Percentiles rank a stretch among this genome's conserved stretches.
Conservation (phyloP, 2,113 vertebrate genomes). For the Polypterus senegalus region DNA sequence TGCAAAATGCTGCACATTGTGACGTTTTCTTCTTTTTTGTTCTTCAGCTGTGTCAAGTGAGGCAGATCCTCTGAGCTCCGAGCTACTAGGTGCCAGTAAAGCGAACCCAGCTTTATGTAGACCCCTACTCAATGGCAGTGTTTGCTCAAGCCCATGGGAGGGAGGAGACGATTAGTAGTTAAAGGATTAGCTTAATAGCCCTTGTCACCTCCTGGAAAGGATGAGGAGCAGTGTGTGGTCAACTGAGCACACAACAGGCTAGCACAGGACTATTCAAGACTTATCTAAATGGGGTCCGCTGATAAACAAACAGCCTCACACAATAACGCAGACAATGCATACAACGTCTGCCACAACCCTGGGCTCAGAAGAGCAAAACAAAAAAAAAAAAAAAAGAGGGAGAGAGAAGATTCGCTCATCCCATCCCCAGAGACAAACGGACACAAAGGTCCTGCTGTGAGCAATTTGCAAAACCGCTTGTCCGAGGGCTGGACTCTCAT, state of each 20-base stretch:
- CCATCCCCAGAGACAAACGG: constrained; percentile 26
- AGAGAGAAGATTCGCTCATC: not conserved
- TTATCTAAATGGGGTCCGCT: constrained; percentile 27
- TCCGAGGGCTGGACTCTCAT: constrained; percentile 43
- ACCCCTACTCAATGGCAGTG: constrained; percentile 27
- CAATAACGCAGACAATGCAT: constrained; percentile 31
- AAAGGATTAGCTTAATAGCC: constrained; percentile 70
- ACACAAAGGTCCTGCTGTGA: constrained; percentile 39
- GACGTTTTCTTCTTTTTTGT: constrained; percentile 1
- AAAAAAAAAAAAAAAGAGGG: too few relatives aligned
- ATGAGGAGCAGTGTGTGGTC: constrained; percentile 31
- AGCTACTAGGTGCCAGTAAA: constrained; percentile 9
- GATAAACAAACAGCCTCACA: constrained; percentile 26
- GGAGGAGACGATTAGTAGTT: constrained; percentile 77
- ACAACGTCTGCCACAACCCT: constrained; percentile 9
- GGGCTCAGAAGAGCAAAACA: constrained; percentile 8
- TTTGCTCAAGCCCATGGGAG: constrained; percentile 57
- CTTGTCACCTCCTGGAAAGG: constrained; percentile 34
- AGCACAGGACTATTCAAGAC: constrained; percentile 23
- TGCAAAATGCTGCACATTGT: constrained; percentile 25
- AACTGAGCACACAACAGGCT: constrained; percentile 33
- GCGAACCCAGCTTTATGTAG: constrained; percentile 40
- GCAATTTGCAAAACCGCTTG: constrained; percentile 44
- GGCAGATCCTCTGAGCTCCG: constrained; percentile 7
- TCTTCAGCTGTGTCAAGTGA: not conserved